phyloP scores from a whole-genome alignment of 2,113 vertebrate genomes.

The Myiopsitta monachus region DNA sequence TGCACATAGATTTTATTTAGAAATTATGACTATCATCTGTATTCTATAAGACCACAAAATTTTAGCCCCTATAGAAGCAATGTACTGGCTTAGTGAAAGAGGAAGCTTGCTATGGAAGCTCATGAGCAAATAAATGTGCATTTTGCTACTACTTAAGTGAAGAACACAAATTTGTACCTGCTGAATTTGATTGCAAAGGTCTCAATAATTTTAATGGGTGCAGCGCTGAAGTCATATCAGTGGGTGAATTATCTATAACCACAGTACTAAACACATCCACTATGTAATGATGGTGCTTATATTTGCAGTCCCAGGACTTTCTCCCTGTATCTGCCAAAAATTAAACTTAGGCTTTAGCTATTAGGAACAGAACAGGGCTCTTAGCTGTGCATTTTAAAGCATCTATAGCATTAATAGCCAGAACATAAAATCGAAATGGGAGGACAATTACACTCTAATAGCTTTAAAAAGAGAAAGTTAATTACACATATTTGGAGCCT shows the following conservation, averaged over 20 bases:
- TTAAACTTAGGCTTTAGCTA: neutral
- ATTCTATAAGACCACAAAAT: neutral
- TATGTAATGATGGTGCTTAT: neutral
- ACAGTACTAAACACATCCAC: neutral
- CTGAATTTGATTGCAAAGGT: neutral
- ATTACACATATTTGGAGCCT: slow-evolving; percentile 10
- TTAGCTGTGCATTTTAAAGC: neutral
- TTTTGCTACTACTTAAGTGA: neutral
- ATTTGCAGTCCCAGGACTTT: neutral
- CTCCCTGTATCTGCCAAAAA: neutral
- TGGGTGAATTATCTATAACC: neutral
- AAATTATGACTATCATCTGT: neutral
- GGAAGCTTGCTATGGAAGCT: neutral
- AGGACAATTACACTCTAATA: neutral
- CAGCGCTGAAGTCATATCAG: neutral
- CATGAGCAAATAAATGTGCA: rapidly evolving
- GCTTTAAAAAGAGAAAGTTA: slow-evolving; percentile 12
- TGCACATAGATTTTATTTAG: neutral
- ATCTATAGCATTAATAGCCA: neutral
- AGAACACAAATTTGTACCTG: neutral
- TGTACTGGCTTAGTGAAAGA: neutral
- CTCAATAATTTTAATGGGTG: neutral
- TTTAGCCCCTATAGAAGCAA: neutral
- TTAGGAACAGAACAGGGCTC: neutral
- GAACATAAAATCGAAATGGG: slow-evolving; percentile 24